These are phyloP conservation scores for Lucifuga dentata DNA, from an alignment of 2,113 vertebrate genomes.

Conservation along the genomic window DNA sequence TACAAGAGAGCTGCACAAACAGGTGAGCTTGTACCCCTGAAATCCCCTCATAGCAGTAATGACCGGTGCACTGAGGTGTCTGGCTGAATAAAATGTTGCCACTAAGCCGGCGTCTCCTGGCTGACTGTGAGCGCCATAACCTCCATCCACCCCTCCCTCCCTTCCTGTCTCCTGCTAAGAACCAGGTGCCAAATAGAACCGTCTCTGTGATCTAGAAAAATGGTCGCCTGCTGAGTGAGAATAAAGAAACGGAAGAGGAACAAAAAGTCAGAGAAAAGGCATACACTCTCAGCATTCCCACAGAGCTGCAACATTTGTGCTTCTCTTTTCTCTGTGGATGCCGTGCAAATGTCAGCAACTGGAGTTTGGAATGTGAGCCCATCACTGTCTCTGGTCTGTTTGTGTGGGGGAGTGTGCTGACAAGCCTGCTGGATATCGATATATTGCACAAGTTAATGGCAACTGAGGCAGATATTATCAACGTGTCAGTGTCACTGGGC, in stretches of 20 bases:
- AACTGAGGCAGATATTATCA: conserved; percentile 46
- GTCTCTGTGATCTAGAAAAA: conserved; percentile 57
- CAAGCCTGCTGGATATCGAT: conserved; percentile 55
- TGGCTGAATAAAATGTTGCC: conserved; percentile 64
- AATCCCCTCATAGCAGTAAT: conserved; percentile 57
- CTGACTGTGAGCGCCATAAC: conserved; percentile 49
- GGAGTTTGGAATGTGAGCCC: conserved; percentile 62
- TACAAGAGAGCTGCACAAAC: conserved; percentile 31
- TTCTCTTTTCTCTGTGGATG: conserved; percentile 52
- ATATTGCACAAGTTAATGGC: conserved; percentile 40
- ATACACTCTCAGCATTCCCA: conserved; percentile 38
- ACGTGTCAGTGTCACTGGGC: conserved; percentile 12
- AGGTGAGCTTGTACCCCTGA: conserved; percentile 46
- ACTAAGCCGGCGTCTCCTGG: conserved; percentile 57
- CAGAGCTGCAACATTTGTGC: conserved; percentile 56
- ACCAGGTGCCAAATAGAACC: conserved; percentile 69
- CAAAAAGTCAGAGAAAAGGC: conserved; percentile 59
- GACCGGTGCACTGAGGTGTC: conserved; percentile 44
- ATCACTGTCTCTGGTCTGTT: conserved; percentile 55
- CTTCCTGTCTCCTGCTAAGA: conserved; percentile 50
- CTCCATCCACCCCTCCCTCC: conserved; percentile 48
- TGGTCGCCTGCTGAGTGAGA: conserved; percentile 49
- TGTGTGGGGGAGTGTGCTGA: conserved; percentile 34
- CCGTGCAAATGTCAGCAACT: conserved; percentile 72
- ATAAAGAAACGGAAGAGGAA: conserved; percentile 61